Conservation (phyloP, 2,113 vertebrate genomes). For the Ictalurus furcatus region DNA sequence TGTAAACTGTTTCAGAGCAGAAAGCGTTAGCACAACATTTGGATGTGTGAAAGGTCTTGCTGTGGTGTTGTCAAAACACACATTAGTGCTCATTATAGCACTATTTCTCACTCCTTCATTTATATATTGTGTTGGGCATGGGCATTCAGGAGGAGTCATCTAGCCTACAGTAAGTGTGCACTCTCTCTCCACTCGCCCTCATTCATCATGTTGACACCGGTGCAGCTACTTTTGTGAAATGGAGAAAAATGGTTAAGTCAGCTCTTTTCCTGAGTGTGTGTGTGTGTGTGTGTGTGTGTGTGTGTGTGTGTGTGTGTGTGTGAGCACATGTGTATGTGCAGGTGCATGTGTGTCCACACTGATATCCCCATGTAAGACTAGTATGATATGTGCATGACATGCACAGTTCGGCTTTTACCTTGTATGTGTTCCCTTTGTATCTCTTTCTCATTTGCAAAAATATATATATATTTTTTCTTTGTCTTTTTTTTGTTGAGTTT, state of each 20-base stretch:
- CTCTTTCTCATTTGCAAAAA: not conserved
- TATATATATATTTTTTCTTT: not conserved
- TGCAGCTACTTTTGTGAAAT: conserved; percentile 76
- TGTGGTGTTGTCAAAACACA: conserved; percentile 54
- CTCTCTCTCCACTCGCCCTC: conserved; percentile 50
- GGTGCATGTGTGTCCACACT: conserved; percentile 34
- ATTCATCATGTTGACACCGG: conserved; percentile 78
- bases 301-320: conserved; percentile 43
- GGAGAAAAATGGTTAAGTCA: conserved; percentile 79
- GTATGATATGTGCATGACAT: conserved; percentile 34
- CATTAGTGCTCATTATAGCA: conserved; percentile 59
- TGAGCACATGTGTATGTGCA: conserved; percentile 38
- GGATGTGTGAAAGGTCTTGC: conserved; percentile 50
- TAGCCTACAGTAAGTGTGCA: conserved; percentile 51
- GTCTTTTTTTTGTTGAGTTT: not conserved
- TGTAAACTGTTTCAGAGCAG: conserved; percentile 32
- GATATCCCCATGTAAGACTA: conserved; percentile 23
- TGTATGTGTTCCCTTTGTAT: not conserved
- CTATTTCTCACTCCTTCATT: conserved; percentile 57
- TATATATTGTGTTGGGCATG: conserved; percentile 54
- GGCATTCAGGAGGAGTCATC: conserved; percentile 52
- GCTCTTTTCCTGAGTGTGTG: conserved; percentile 66
- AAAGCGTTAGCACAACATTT: conserved; percentile 46
- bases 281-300: conserved; percentile 54
- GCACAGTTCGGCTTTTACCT: not conserved